Evolutionary conservation across 2,113 vertebrate species (phyloP).

Genomic region (Otus sunia): DNA sequence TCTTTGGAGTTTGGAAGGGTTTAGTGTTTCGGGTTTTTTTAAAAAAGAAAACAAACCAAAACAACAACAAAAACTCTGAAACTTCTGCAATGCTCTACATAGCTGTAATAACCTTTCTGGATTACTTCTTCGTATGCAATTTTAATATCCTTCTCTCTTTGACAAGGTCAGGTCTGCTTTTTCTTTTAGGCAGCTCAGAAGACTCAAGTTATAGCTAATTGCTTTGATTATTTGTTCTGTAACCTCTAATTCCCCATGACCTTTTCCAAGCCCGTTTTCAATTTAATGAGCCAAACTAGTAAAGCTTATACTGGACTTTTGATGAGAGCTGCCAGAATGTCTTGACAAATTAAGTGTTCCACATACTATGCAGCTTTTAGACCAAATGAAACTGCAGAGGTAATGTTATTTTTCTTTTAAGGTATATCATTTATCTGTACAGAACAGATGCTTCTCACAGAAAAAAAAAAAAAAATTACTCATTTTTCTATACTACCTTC

Average conservation of each 20-base stretch:
- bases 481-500: neutral
- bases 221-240: slow-evolving; percentile 66
- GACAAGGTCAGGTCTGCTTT: slow-evolving; percentile 46
- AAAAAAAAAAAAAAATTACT: neutral
- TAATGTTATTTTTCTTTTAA: slow-evolving; percentile 40
- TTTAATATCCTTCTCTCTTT: slow-evolving; percentile 21
- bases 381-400: slow-evolving; percentile 1
- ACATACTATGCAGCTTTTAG: neutral
- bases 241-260: slow-evolving; percentile 59
- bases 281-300: slow-evolving; percentile 63
- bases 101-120: neutral
- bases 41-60: neutral
- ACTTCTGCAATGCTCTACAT: neutral
- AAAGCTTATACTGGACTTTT: slow-evolving; percentile 54
- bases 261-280: slow-evolving; percentile 59
- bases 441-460: neutral
- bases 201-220: slow-evolving; percentile 64
- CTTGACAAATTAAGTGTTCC: slow-evolving; percentile 54
- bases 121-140: slow-evolving; percentile 6
- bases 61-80: neutral
- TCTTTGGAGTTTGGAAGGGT: neutral
- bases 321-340: slow-evolving; percentile 43
- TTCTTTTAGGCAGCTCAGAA: slow-evolving; percentile 41
- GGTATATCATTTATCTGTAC: slow-evolving; percentile 19
- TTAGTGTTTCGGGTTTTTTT: neutral